Evolutionary conservation across 2,888 invertebrate species (phyloP).

Genomic region (Sesia bembeciformis): DNA sequence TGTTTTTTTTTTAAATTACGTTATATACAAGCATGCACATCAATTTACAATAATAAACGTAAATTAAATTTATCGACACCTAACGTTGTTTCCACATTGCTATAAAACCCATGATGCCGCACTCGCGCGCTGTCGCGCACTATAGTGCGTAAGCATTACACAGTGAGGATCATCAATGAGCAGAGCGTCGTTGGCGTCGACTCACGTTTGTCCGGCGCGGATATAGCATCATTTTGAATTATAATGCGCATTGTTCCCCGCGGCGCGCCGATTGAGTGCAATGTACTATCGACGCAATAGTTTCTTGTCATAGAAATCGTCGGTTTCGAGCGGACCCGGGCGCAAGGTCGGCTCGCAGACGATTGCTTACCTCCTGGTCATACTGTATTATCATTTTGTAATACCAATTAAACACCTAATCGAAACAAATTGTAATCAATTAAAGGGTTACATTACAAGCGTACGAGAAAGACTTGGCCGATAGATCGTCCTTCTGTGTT

Average conservation of each 20-base stretch:
- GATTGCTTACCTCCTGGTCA: conserved; percentile 16
- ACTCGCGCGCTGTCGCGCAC: too few relatives aligned
- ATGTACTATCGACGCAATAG: conserved; percentile 60
- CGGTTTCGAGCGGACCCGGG: conserved; percentile 37
- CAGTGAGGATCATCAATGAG: too few relatives aligned
- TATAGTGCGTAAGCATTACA: too few relatives aligned
- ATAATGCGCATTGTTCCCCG: conserved; percentile 69
- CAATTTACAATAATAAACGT: too few relatives aligned
- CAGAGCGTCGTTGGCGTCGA: conserved; percentile 12
- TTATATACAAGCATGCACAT: too few relatives aligned
- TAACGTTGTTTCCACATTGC: too few relatives aligned
- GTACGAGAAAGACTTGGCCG: too few relatives aligned
- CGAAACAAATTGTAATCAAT: conserved; percentile 9
- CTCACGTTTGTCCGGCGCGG: conserved; percentile 61
- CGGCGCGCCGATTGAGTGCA: conserved; percentile 55
- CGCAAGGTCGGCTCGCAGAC: conserved; percentile 27
- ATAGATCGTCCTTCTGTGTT: too few relatives aligned
- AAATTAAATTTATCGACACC: too few relatives aligned
- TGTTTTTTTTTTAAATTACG: too few relatives aligned
- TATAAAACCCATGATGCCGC: too few relatives aligned
- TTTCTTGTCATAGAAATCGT: conserved; percentile 64
- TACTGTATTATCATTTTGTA: conserved; percentile 16
- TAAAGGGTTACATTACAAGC: conserved; percentile 5
- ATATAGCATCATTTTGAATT: conserved; percentile 68
- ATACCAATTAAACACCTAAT: conserved; percentile 17